A percentile compares a stretch with the other conserved stretches of the same genome.
phyloP scores from a whole-genome alignment of 1,140 invertebrate genomes.

The Panonychus citri region DNA sequence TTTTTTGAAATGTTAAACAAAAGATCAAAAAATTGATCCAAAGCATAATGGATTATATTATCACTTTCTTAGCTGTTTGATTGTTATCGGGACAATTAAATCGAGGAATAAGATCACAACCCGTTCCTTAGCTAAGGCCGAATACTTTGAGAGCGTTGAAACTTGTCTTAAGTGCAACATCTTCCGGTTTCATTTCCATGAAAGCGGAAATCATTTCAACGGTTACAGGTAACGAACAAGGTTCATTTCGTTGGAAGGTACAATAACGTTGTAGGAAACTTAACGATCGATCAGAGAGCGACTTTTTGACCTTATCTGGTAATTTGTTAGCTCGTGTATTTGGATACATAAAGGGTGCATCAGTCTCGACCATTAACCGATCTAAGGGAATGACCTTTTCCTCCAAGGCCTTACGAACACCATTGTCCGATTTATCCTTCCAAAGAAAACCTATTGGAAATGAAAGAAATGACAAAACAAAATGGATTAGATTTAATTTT shows the following conservation, averaged over 20 bases:
- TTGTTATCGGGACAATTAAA: too few species aligned
- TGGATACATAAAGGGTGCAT: constrained; percentile 86
- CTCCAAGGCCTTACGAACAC: constrained; percentile 55
- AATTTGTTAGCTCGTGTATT: constrained; percentile 79
- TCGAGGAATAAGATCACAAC: neutral
- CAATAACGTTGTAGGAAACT: constrained; percentile 49
- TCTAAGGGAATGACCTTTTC: constrained; percentile 56
- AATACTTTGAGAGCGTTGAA: constrained; percentile 82
- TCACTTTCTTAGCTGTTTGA: too few species aligned
- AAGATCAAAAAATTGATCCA: too few species aligned
- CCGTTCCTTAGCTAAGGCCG: constrained; percentile 32
- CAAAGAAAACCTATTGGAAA: constrained; percentile 49
- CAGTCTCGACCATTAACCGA: constrained; percentile 55
- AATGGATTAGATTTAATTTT: neutral
- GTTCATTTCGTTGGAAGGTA: constrained; percentile 87
- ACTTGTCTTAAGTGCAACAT: constrained; percentile 70
- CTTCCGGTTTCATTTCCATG: constrained; percentile 56
- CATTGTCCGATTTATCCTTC: constrained; percentile 76
- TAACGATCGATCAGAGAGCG: constrained; percentile 51
- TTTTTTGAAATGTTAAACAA: too few species aligned
- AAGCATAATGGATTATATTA: too few species aligned
- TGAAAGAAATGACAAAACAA: too few species aligned
- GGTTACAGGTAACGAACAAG: constrained; percentile 60
- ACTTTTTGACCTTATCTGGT: constrained; percentile 56
- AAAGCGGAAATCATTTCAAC: constrained; percentile 82